These are phyloP conservation scores for Rhodophaea formosa DNA, from an alignment of 2,888 invertebrate species.

Conservation along the genomic window DNA sequence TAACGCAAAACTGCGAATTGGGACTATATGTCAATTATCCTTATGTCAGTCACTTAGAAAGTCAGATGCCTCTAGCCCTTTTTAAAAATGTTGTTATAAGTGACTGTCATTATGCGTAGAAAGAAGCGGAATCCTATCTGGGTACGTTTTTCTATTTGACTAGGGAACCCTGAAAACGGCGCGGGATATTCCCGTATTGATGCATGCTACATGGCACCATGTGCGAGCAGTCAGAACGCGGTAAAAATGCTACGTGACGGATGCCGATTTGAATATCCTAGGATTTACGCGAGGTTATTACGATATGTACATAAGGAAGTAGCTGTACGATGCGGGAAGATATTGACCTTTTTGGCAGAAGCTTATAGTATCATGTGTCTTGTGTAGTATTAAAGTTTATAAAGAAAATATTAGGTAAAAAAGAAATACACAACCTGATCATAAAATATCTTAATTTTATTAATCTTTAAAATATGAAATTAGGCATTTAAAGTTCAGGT, in stretches of 20 bases:
- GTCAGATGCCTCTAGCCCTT: no score
- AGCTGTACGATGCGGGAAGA: neutral
- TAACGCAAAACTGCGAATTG: no score
- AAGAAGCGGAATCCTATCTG: neutral
- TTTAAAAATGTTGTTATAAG: no score
- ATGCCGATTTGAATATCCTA: conserved; percentile 7
- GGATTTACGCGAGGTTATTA: conserved; percentile 5
- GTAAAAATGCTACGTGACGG: conserved; percentile 19
- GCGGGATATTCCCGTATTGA: neutral
- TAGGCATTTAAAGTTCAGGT: no score
- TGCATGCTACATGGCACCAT: neutral
- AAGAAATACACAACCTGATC: no score
- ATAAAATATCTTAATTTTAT: no score
- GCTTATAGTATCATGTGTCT: neutral
- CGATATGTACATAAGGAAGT: neutral
- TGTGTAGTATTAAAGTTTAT: neutral
- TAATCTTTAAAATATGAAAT: no score
- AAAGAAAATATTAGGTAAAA: no score
- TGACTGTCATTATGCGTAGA: no score
- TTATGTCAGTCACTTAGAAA: no score
- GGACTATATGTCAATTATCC: no score
- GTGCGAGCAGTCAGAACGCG: conserved; percentile 10
- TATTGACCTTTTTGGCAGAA: neutral
- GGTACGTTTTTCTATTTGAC: neutral
- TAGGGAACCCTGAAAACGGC: neutral